Evolutionary conservation across 2,113 vertebrate species (phyloP), one percentile per base, ranked within the genome.

Genomic region (Rhegmatorhina hoffmannsi): DNA sequence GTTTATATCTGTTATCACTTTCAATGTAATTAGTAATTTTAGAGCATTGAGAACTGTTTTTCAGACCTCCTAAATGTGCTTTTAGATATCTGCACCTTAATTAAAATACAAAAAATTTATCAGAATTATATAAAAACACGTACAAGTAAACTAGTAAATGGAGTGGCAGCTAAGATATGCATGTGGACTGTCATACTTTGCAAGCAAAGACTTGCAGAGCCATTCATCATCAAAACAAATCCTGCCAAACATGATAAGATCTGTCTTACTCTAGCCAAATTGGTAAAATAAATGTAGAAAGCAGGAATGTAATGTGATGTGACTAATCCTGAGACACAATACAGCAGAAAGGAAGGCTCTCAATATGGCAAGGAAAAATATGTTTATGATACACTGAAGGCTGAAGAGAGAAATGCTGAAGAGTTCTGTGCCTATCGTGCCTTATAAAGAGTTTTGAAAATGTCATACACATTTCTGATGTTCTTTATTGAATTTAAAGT

Each of bases 201-300:
- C 94, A 97, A 95, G 93, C 88, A 95, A 94, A 96, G 92, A 93
- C 92, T 95, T 97, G 92, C 79, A 87, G 76, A 95, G 25, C 46
- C 83, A 64, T 94, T 96, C 72, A 82, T 79, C 95, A 95, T 92
- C 92, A 95, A 97, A 98, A 96, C 47, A 97, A 95, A 90, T 88
- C 63, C 92, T 94, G 66, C 92, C 84, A 97, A 92, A 92, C 64
- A 49, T 8, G 63, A 92, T 84, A 92, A 96, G 90, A 97, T 93
- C 76, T 96, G 91, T 95, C 94, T 95, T 94, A 95, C 69, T 95
- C 73, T 93, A 95, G 95, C 82, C 68, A 97, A 97, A 97, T 49
- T 50, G 23, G 47, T 84, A 50, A 78, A 84, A 90, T 64, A 84
- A 95, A 94, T 95, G 55, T 44, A 94, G 78, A 96, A 96, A 96